Evolutionary conservation across 2,113 vertebrate genomes (phyloP), one percentile per base, ranked within the genome.

Genomic region (Rhinichthys klamathensis): DNA sequence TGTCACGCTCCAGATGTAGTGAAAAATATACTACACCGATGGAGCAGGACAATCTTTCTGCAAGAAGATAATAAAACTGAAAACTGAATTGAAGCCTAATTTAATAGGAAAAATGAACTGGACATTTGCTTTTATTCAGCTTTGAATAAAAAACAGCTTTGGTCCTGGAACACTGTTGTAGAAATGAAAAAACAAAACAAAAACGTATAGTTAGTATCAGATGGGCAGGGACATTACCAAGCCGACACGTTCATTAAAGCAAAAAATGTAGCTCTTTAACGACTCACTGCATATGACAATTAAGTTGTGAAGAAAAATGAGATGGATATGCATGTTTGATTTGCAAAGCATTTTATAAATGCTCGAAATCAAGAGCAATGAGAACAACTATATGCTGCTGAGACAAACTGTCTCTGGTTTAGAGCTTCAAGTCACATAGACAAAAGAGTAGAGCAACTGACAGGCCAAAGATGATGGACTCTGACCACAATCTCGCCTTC

Each of bases 401-500:
- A 41, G 32, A 23, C 23, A 38, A 70, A 70, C 18, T 6, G 18
- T 41, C 67, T 70, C 21, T 32, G 30, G 10, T 63, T 80, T 63
- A 27, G 27, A 35, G 27, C 72, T 74, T 35, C 54, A 76, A 76
- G 27, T 77, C 74, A 56, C 49, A 56, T 27, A 77, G 49, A 56
- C 74, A 30, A 35, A 54, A 56, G 18, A 46, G 78, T 27, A 46
- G 72, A 75, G 73, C 41, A n/a, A 23, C 16, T 81, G 60, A 81
- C 16, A 32, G 25, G 27, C 69, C 30, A 75, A 70, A 81, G 21
- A 46, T 67, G 77, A 79, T 61, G 56, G 32, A 60, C 77, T 60
- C 77, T 51, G 77, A 80, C 58, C 77, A 63, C 77, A 63, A 44
- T 80, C 77, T 27, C 15, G n/a, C 79, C 51, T 81, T 63, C 63